Conservation (phyloP, 2,113 vertebrate species). For the Typhlomys cinereus region DNA sequence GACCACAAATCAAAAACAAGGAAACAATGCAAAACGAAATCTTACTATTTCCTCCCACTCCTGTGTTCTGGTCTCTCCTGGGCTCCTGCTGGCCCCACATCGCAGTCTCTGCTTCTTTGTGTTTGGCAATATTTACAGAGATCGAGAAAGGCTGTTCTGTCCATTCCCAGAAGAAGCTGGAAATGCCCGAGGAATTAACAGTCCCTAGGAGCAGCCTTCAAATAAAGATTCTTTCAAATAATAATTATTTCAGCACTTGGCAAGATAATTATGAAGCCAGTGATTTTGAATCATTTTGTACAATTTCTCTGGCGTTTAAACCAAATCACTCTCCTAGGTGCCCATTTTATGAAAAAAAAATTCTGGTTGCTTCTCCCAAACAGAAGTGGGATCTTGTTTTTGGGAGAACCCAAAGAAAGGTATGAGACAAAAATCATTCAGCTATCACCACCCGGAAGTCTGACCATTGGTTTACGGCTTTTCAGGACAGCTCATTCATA, state of each 20-base stretch:
- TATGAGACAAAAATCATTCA: background rate
- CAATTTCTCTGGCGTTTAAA: background rate
- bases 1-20: background rate
- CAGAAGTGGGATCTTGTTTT: background rate
- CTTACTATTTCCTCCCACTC: background rate
- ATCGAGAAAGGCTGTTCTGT: background rate
- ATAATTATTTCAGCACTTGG: background rate
- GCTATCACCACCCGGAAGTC: background rate
- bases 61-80: accelerated
- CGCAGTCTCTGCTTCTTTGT: background rate
- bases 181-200: background rate
- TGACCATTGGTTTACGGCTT: background rate
- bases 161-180: background rate
- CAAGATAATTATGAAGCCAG: background rate
- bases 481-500: background rate
- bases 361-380: background rate
- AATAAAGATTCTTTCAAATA: background rate
- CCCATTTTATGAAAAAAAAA: background rate
- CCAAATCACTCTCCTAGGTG: background rate
- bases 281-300: background rate
- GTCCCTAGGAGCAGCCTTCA: background rate
- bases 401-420: background rate
- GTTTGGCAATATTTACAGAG: background rate
- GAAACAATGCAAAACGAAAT: background rate
- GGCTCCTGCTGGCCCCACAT: background rate